Base-by-base conservation (phyloP, 2,888 invertebrate genomes). In the Loripinus fragilis region DNA sequence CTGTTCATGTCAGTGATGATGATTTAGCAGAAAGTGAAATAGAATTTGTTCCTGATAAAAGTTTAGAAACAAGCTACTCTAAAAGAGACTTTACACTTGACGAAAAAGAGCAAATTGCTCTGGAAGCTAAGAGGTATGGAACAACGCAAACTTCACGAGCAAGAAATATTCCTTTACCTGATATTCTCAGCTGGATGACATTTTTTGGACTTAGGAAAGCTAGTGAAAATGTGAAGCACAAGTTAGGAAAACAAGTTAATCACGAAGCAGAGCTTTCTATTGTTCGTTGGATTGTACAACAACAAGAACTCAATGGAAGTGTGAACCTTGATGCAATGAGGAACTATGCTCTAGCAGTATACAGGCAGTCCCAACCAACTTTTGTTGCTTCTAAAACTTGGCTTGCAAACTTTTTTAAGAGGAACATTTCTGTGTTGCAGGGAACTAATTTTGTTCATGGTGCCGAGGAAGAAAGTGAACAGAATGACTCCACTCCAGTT, bases 101-200 rank as follows among this genome's bases (percentile, higher is more conserved):
- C 38, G 83, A 83, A 70, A 80, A 83, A 64, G 78, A 83, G 64
- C 72, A 74, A 0, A 80, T 83, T 48, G 83, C 83, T 20, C 45
- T 78, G 15, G 83, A 83, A 74, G 83, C 83, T 28, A 83, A 83
- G 65, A 45, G 80, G 35, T 74, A 74, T 69, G 83, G 83, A 23
- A 83, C 83, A 50, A 80, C 83, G 15, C 76, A 76, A 5, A 76
- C 78, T 8, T 71, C 83, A 20, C 48, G 70, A 28, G 69, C 74
- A 5, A 73, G 70, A 35, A 78, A 83, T 55, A 80, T 83, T 72
- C 80, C 80, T 28, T 35, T 80, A 20, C 76, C 41, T 28, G 83
- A 80, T 68, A 76, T 83, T 52, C 70, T 83, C 1, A 78, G 72
- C 41, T 83, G 83, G 83, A 83, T 83, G 80, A 68, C 74, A 25